Percentiles rank a stretch among this genome's conserved stretches.
phyloP scores from a whole-genome alignment of 1,140 invertebrate genomes.

The Chironomus tepperi region DNA sequence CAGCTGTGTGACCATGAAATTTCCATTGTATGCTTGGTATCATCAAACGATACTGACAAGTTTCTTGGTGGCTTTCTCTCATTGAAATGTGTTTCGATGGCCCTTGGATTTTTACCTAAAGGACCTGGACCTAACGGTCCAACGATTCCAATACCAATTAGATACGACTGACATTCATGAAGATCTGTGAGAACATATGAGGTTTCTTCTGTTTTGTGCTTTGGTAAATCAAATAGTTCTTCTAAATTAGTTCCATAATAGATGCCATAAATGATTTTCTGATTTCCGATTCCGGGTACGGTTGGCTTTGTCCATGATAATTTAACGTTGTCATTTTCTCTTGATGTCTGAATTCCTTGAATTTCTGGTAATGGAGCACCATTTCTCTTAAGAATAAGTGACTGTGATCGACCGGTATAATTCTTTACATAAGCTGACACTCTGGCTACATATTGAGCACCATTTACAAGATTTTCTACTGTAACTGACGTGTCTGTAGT shows the following conservation, averaged over 20 bases:
- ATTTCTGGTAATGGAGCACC: conserved; percentile 46
- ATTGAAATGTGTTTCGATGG: conserved; percentile 55
- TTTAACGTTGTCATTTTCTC: conserved; percentile 52
- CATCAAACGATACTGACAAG: conserved; percentile 35
- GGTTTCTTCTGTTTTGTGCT: conserved; percentile 47
- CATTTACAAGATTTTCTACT: conserved; percentile 48
- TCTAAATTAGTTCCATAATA: conserved; percentile 48
- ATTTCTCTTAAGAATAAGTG: conserved; percentile 44
- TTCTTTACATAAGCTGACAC: conserved; percentile 52
- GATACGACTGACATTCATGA: conserved; percentile 61
- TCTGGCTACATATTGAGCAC: conserved; percentile 45
- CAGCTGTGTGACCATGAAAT: conserved; percentile 42
- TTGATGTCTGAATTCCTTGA: conserved; percentile 46
- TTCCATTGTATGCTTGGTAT: conserved; percentile 43
- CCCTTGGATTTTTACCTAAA: conserved; percentile 42
- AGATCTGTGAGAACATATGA: conserved; percentile 51
- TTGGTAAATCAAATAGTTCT: conserved; percentile 45
- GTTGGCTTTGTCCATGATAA: conserved; percentile 54
- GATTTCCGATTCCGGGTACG: conserved; percentile 35
- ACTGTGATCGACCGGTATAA: conserved; percentile 47
- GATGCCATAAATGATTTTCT: conserved; percentile 54
- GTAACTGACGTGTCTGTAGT: conserved; percentile 41
- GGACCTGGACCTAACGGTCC: conserved; percentile 55
- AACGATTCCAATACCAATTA: conserved; percentile 60
- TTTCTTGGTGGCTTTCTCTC: conserved; percentile 42